Evolutionary conservation across 2,797 vertebrate species (phyloP).

Genomic region (Synanceia verrucosa): DNA sequence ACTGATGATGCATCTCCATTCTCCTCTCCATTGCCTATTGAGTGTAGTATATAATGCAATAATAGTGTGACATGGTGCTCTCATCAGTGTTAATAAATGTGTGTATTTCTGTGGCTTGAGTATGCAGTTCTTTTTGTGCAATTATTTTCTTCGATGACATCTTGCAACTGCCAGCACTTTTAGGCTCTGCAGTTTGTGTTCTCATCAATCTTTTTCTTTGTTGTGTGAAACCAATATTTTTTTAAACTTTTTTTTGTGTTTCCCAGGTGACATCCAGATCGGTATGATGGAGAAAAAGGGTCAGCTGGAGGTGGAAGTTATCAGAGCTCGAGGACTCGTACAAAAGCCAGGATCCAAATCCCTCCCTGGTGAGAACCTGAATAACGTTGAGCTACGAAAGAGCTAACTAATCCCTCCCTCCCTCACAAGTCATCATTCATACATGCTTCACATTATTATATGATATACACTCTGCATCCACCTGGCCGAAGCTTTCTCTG

Average conservation of each 20-base stretch:
- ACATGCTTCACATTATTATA: neutral
- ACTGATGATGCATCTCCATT: too few species aligned
- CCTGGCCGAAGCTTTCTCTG: neutral
- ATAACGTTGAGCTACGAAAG: neutral
- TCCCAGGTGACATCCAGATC: constrained; percentile 95
- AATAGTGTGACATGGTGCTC: neutral
- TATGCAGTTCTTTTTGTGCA: too few species aligned
- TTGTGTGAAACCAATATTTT: neutral
- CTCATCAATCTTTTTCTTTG: neutral
- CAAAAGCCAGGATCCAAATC: constrained; percentile 98
- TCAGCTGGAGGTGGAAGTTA: constrained; percentile 97
- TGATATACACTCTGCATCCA: neutral
- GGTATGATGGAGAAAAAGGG: constrained; percentile 99
- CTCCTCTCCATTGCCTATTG: neutral
- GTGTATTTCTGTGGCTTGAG: neutral
- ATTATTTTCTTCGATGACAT: neutral
- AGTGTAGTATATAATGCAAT: neutral
- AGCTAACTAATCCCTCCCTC: neutral
- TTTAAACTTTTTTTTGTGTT: neutral
- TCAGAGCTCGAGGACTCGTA: constrained; percentile 93
- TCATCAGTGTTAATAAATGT: neutral
- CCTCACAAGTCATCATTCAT: neutral
- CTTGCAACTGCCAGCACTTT: neutral
- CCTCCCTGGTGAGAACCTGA: constrained; percentile 89
- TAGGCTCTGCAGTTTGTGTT: neutral